These are phyloP conservation scores for Machimus atricapillus DNA, from an alignment of 2,888 invertebrate genomes.

Conservation along the genomic window DNA sequence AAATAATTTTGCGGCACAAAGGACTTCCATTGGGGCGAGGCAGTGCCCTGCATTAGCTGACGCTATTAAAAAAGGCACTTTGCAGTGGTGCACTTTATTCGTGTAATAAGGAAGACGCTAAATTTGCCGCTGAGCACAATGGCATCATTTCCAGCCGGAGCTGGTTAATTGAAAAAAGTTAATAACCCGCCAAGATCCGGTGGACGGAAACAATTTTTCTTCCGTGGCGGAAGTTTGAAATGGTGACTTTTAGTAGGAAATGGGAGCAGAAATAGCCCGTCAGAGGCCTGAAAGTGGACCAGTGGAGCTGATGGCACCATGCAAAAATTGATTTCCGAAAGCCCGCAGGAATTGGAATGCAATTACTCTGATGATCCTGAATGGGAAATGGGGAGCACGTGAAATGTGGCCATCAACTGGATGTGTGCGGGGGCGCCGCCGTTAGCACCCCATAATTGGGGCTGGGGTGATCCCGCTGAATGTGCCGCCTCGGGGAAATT, in stretches of 20 bases:
- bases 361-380: neutral
- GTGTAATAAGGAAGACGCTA: neutral
- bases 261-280: neutral
- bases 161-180: conserved; percentile 9
- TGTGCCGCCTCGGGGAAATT: neutral
- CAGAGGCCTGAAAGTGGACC: neutral
- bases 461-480: neutral
- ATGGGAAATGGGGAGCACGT: neutral
- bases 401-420: neutral
- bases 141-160: conserved; percentile 3
- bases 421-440: neutral
- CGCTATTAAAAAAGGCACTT: neutral
- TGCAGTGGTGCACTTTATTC: neutral
- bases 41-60: neutral
- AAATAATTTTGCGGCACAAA: neutral
- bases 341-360: neutral
- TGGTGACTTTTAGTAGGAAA: neutral
- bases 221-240: conserved; percentile 1
- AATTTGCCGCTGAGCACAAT: neutral
- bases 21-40: neutral
- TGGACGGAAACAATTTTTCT: conserved; percentile 21
- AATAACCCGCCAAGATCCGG: conserved; percentile 22
- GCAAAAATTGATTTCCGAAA: conserved; percentile 1
- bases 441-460: neutral
- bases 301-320: neutral